Evolutionary conservation across 2,113 vertebrate species (phyloP).

Genomic region (Hucho hucho): DNA sequence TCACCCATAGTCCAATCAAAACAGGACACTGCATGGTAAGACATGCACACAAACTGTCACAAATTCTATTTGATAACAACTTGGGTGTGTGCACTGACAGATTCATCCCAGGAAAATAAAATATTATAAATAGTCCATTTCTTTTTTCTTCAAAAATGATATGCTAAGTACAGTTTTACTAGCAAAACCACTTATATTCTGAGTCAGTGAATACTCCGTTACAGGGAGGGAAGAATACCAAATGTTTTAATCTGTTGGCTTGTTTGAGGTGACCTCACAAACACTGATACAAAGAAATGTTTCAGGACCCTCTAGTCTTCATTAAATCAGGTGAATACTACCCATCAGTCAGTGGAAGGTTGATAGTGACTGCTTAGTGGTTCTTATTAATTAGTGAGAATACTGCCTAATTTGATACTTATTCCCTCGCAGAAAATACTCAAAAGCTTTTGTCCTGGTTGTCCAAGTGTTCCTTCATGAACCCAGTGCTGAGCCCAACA

Average conservation of each 20-base stretch:
- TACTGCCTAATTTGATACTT: constrained; percentile 28
- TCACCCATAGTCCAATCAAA: constrained; percentile 26
- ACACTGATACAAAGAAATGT: constrained; percentile 9
- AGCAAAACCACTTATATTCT: constrained; percentile 33
- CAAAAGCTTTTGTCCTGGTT: constrained; percentile 9
- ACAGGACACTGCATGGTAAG: constrained; percentile 43
- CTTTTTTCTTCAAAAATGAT: constrained; percentile 33
- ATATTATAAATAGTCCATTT: constrained; percentile 33
- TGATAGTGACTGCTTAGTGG: constrained; percentile 24
- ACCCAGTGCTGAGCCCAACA: constrained; percentile 18
- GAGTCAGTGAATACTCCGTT: constrained; percentile 16
- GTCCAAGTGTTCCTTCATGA: constrained; percentile 14
- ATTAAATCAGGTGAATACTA: constrained; percentile 20
- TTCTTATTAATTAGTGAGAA: constrained; percentile 20
- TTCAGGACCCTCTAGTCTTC: constrained; percentile 8
- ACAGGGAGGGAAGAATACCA: constrained; percentile 29
- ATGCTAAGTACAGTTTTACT: constrained; percentile 44
- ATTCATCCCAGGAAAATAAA: constrained; percentile 41
- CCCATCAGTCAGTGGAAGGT: constrained; percentile 9
- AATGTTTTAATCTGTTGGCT: constrained; percentile 1
- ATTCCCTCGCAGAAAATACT: constrained; percentile 32
- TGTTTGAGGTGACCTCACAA: constrained; percentile 12
- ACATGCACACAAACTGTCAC: constrained; percentile 14
- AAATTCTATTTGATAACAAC: constrained; percentile 28
- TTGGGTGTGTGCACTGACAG: constrained; percentile 6